These are phyloP conservation scores for Sycophila texana DNA, from an alignment of 2,888 invertebrate species.

Conservation along the genomic window DNA sequence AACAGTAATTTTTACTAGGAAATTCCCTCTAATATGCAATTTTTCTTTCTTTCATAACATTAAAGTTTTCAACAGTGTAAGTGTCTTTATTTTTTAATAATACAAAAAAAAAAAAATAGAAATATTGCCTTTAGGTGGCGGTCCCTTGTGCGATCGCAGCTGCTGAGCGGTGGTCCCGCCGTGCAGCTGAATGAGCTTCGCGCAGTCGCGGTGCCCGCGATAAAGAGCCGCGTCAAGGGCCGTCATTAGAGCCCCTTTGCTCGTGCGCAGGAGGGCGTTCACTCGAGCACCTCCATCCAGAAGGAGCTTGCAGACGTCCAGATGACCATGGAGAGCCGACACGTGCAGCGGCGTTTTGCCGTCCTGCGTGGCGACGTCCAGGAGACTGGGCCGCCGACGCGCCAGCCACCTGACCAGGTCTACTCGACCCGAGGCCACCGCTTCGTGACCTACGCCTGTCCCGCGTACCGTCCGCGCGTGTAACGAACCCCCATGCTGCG, in stretches of 20 bases:
- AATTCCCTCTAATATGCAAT: too few species aligned
- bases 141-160: conserved; percentile 63
- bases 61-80: too few species aligned
- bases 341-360: conserved; percentile 95
- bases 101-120: too few species aligned
- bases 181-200: conserved; percentile 93
- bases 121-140: conserved; percentile 61
- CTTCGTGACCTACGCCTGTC: conserved; percentile 96
- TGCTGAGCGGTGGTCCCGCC: conserved; percentile 87
- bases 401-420: conserved; percentile 93
- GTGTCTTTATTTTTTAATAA: too few species aligned
- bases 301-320: conserved; percentile 92
- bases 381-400: conserved; percentile 87
- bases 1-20: too few species aligned
- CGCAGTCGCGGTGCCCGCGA: conserved; percentile 91
- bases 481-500: conserved; percentile 87
- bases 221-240: conserved; percentile 94
- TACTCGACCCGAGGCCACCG: conserved; percentile 92
- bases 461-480: conserved; percentile 96
- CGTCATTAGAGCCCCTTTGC: conserved; percentile 90
- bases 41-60: too few species aligned
- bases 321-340: conserved; percentile 94
- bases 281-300: conserved; percentile 90
- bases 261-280: conserved; percentile 89
- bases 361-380: conserved; percentile 93